phyloP scores from a whole-genome alignment of 2,113 vertebrate genomes.

The Myiagra hebetior region DNA sequence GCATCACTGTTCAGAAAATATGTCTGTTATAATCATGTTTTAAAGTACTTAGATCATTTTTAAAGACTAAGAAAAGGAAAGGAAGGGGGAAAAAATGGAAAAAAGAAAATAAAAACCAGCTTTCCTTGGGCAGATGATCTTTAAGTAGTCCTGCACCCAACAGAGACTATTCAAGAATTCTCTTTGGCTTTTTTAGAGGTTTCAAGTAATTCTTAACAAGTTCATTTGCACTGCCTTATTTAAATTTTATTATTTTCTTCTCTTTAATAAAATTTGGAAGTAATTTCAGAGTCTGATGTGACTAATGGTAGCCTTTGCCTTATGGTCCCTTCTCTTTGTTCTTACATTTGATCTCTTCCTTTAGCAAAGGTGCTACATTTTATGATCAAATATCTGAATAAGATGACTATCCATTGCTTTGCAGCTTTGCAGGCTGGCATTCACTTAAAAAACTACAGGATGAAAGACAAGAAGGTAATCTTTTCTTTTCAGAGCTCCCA shows the following conservation, averaged over 20 bases:
- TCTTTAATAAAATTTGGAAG: not conserved
- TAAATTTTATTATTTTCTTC: not conserved
- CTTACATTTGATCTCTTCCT: not conserved
- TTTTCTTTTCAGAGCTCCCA: not conserved
- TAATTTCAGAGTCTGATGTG: not conserved
- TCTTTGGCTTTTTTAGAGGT: not conserved
- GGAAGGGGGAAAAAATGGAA: rapidly evolving
- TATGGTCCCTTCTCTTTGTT: not conserved
- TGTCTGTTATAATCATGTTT: not conserved
- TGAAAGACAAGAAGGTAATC: not conserved
- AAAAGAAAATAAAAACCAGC: not conserved
- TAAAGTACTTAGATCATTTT: not conserved
- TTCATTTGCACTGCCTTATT: not conserved
- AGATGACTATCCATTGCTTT: not conserved
- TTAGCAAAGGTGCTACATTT: not conserved
- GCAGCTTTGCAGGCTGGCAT: not conserved
- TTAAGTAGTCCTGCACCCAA: not conserved
- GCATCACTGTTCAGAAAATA: not conserved
- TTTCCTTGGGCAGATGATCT: not conserved
- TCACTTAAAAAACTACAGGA: not conserved
- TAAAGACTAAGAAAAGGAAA: not conserved
- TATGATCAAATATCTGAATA: not conserved
- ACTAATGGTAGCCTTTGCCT: not conserved
- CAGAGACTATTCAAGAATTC: not conserved
- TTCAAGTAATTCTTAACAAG: not conserved